A percentile compares a stretch with the other conserved stretches of the same genome.
These are phyloP conservation scores for Stichopus horrens DNA, from an alignment of 53 echinoderm and acorn worm genomes.

Conservation along the genomic window DNA sequence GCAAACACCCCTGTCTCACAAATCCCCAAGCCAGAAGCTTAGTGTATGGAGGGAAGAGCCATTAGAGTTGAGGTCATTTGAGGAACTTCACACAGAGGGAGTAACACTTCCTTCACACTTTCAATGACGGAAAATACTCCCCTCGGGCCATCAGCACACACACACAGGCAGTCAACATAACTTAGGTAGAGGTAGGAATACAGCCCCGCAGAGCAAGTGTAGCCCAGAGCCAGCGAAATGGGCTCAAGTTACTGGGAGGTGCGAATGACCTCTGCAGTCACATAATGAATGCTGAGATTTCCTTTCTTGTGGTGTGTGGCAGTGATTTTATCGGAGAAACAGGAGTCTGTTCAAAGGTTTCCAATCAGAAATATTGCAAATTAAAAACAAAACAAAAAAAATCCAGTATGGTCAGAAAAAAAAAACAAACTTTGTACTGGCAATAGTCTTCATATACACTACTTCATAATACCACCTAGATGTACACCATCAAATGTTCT, in stretches of 20 bases:
- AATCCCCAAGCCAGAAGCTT: neutral
- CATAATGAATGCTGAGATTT: slow-evolving; percentile 37
- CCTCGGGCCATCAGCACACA: slow-evolving; percentile 35
- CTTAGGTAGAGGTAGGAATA: slow-evolving; percentile 26
- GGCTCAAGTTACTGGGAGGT: slow-evolving; percentile 32
- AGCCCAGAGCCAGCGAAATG: slow-evolving; percentile 15
- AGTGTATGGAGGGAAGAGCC: slow-evolving; percentile 21
- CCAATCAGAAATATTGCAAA: neutral
- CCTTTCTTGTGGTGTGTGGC: slow-evolving; percentile 22
- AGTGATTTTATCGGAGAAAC: neutral
- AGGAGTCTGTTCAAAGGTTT: neutral
- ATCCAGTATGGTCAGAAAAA: neutral
- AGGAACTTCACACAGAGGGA: slow-evolving; percentile 35
- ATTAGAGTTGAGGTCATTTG: slow-evolving; percentile 33
- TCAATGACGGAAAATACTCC: slow-evolving; percentile 36
- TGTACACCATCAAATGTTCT: no score
- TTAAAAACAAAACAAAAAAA: neutral
- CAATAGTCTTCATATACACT: no score
- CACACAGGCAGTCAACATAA: slow-evolving; percentile 20
- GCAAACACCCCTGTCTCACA: slow-evolving; percentile 25
- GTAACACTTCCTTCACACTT: slow-evolving; percentile 36
- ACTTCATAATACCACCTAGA: no score
- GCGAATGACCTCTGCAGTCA: slow-evolving; percentile 41
- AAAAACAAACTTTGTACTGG: neutral
- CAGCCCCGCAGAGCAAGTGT: slow-evolving; percentile 40